Base-by-base conservation (phyloP, 2,113 vertebrate genomes). In the Sinosuthora webbiana region DNA sequence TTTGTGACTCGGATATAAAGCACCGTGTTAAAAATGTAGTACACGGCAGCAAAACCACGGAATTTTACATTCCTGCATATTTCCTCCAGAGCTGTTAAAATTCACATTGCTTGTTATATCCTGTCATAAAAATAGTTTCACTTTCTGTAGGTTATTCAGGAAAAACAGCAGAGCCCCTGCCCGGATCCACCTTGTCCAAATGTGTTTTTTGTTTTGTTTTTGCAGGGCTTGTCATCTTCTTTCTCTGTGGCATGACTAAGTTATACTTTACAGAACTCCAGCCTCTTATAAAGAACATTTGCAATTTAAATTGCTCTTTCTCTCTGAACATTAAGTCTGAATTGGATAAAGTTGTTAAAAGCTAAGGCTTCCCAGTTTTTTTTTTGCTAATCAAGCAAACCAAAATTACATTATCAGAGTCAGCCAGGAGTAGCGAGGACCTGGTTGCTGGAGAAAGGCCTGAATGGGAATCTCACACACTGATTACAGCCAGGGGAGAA, bases 1-100 rank as follows among this genome's bases (percentile, higher is more conserved):
- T 94, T 83, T 92, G 76, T 37, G 74, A 73, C 60, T 89, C 3
- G 0, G 76, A 37, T 76, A 75, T 71, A 92, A 90, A 96, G 80
- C 80, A 60, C 53, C 23, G 9, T 79, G 80, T 95, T 96, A 92
- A 90, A 97, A 95, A 92, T 76, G 86, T 89, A 94, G 42, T 81
- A 92, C 80, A 69, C 2, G 15, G 68, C 7, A 87, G 53, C 50
- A 89, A 89, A 82, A 65, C n/a, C 35, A 88, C 0, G 0, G 28
- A n/a, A 41, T 53, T 93, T 89, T 86, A 78, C 70, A 80, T 44
- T 53, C 28, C 45, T 62, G 69, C 31, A 18, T 90, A 83, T 75
- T 92, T 94, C 45, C 60, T 56, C 41, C 11, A 3, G 52, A 67
- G 52, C 7, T 83, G 63, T 78, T 90, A 90, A 83, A 87, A 94